Base-by-base conservation (phyloP, 2,797 vertebrate species). In the Ctenosaura bakeri region DNA sequence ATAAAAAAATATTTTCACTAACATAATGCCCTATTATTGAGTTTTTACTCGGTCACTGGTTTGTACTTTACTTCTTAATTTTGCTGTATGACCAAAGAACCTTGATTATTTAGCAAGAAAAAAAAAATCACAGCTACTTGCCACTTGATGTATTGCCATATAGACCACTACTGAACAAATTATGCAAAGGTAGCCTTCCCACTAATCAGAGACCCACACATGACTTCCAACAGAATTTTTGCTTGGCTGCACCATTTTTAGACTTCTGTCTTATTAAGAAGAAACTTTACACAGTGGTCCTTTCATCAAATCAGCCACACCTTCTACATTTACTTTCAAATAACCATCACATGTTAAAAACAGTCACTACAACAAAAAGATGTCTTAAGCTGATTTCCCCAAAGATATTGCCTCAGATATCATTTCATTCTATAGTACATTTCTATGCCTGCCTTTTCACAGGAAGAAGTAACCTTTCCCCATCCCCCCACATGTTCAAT, bases 201-300 rank as follows among this genome's bases (percentile, higher is more conserved):
- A 62, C 42, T 32, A 83, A 66, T 71, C 62, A 69, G 46, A 71
- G 29, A 10, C 13, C 13, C 20, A 29, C 20, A 66, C 22, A 80
- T 0, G 1, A 73, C n/a, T 56, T 54, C 42, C 66, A 71, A 71
- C 14, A 80, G 16, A 38, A 32, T 38, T 38, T 86, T 66, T 69
- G 46, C 52, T 29, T 89, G 18, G 16, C 59, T 85, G 22, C 38
- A 13, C 35, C 83, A 59, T 86, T 90, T 85, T 80, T 56, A 71
- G 29, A 81, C 0, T 62, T 35, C 10, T 56, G 42, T n/a, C 26
- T 59, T 66, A 73, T 73, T 73, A 56, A 66, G 52, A 32, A 5
- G 26, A 46, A 69, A 16, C 59, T 69, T 52, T 22, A 77, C 22
- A 56, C 50, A 73, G 6, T 6, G 73, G 71, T 85, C 26, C 29